Evolutionary conservation across 2,113 vertebrate genomes (phyloP), one percentile per base, ranked within the genome.

Genomic region (Globicephala melas): DNA sequence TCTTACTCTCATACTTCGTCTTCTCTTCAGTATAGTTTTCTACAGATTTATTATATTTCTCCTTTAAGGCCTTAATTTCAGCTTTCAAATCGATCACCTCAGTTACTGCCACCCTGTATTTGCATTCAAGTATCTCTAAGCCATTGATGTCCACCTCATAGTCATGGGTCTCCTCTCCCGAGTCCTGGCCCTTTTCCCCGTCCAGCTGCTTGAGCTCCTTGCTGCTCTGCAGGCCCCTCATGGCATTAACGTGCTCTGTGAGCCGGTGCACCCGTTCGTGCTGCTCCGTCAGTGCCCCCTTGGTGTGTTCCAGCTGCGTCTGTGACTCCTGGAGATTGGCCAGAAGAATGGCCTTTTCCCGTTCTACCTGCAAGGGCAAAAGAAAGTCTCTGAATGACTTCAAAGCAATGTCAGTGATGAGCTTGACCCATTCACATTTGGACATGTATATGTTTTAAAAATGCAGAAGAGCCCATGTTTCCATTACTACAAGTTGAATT

Each of bases 51-150:
- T 99, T 99, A 74, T 99, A 99, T 98, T 99, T 99, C 97, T 99
- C 99, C 98, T 99, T 99, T 97, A 99, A 98, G 96, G 98, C 99
- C 98, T 99, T 99, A 87, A 99, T 99, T 98, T 99, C 99, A 4
- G 99, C 99, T 98, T 99, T 99, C 96, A 99, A 99, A 97, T 99
- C 99, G 26, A 99, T 99, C 91, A 99, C 99, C 97, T 99, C 99
- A 0, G 99, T 99, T 84, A 99, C 99, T 0, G 99, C 99, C 91
- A 99, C 99, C 98, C 99, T 99, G 98, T 99, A 99, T 98, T 99
- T 99, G 98, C 99, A 99, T 96, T 99, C 99, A 33, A 99, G 98
- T 90, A 99, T 99, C 98, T 99, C 99, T 14, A 99, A 98, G 79
- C 99, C 99, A 10, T 99, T 99, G 96, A 99, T 99, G 67, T 99